Percentiles rank a stretch among this genome's conserved stretches.
These are phyloP conservation scores for Anableps anableps DNA, from an alignment of 2,797 vertebrate species.

Conservation along the genomic window DNA sequence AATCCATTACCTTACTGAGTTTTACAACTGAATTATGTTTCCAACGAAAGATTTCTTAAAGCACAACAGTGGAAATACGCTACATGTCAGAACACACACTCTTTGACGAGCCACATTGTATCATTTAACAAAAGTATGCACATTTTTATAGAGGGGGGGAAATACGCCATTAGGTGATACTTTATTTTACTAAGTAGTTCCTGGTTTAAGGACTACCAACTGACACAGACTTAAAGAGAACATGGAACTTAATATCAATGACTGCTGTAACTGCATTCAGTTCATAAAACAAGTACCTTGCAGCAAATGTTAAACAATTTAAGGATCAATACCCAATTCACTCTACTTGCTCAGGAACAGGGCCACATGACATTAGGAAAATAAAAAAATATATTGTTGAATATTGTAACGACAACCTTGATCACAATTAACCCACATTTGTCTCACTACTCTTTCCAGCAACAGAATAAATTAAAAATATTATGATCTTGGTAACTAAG, in stretches of 20 bases:
- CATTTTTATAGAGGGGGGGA: background rate
- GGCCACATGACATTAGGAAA: background rate
- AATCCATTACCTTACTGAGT: background rate
- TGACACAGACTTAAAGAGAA: background rate
- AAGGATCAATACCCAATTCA: background rate
- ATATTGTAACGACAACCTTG: background rate
- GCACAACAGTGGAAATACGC: no score
- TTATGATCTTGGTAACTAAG: background rate
- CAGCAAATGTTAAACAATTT: background rate
- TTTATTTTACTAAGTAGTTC: background rate
- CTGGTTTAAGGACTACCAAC: background rate
- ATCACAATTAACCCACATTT: background rate
- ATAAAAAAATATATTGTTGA: background rate
- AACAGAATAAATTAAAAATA: background rate
- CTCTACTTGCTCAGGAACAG: background rate
- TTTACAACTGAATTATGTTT: background rate
- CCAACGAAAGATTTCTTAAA: background rate
- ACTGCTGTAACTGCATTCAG: background rate
- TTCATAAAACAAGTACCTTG: background rate
- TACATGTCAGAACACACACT: conserved; percentile 1
- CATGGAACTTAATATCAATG: background rate
- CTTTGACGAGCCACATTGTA: background rate
- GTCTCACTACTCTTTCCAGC: background rate
- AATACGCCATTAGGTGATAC: background rate
- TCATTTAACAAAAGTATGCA: background rate